Conservation (phyloP, 2,113 vertebrate genomes). For the Herpetotheres cachinnans region DNA sequence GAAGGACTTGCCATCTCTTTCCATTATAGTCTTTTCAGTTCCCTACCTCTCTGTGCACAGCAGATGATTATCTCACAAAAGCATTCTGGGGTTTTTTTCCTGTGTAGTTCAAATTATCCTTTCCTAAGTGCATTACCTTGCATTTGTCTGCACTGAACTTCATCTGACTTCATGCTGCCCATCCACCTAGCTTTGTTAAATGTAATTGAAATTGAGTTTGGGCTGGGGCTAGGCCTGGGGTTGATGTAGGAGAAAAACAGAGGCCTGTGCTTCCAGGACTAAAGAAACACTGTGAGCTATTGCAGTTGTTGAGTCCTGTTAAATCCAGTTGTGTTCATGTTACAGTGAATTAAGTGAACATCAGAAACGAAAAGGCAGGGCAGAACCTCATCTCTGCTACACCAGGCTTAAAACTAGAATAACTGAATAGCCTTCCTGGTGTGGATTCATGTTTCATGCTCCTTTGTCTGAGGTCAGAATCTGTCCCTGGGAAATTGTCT, state of each 20-base stretch:
- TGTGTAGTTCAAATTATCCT: constrained; percentile 43
- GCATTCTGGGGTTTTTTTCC: neutral
- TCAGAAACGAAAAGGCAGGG: neutral
- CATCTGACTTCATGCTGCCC: constrained; percentile 30
- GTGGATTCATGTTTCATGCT: neutral
- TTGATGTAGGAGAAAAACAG: constrained; percentile 32
- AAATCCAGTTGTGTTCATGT: constrained; percentile 4
- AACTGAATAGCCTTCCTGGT: neutral
- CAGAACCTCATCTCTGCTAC: neutral
- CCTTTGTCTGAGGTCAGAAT: neutral
- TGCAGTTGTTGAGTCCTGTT: constrained; percentile 14
- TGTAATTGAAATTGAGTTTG: constrained; percentile 47
- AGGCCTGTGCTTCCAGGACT: neutral
- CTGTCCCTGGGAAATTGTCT: neutral
- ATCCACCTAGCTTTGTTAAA: constrained; percentile 22
- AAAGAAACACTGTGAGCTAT: neutral
- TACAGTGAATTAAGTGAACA: neutral
- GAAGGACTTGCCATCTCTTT: constrained; percentile 15
- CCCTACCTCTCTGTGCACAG: constrained; percentile 26
- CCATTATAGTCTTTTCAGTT: constrained; percentile 16
- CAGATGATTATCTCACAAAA: constrained; percentile 53
- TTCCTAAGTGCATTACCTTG: constrained; percentile 60
- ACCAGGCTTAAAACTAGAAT: neutral
- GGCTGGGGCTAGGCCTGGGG: neutral
- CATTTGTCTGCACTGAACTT: constrained; percentile 52